These are phyloP conservation scores for Danaus chrysippus DNA, from an alignment of 2,888 invertebrate species.

Conservation along the genomic window DNA sequence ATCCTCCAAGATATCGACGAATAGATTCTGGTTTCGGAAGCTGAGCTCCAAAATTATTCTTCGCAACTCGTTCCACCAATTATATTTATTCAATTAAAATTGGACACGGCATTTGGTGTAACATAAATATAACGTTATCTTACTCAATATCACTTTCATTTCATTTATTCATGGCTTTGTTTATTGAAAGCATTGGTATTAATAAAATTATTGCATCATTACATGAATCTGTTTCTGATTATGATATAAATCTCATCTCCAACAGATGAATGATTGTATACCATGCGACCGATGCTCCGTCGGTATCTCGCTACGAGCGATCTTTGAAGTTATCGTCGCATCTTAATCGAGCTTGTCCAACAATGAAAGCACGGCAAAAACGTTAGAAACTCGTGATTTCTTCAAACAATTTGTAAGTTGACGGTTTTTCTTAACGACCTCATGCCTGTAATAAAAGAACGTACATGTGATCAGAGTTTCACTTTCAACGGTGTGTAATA, in stretches of 20 bases:
- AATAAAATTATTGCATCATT: background rate
- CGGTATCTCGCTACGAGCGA: background rate
- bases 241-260: conserved; percentile 6
- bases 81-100: background rate
- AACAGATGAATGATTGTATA: background rate
- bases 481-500: conserved; percentile 33
- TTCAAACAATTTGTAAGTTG: conserved; percentile 33
- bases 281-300: background rate
- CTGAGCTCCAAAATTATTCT: background rate
- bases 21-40: background rate
- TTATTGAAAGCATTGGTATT: background rate
- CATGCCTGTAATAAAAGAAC: conserved; percentile 47
- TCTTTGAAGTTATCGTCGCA: conserved; percentile 3
- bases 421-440: conserved; percentile 39
- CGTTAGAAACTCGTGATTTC: conserved; percentile 37
- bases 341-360: conserved; percentile 23
- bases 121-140: conserved; percentile 5
- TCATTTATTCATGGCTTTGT: background rate
- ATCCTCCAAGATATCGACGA: no score
- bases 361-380: conserved; percentile 29
- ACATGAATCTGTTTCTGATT: background rate
- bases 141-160: conserved; percentile 17
- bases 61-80: background rate
- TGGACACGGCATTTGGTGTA: background rate
- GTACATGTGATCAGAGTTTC: conserved; percentile 39